A percentile compares a stretch with the other conserved stretches of the same genome.
phyloP scores from a whole-genome alignment of 2,113 vertebrate species.

The Picathartes gymnocephalus region DNA sequence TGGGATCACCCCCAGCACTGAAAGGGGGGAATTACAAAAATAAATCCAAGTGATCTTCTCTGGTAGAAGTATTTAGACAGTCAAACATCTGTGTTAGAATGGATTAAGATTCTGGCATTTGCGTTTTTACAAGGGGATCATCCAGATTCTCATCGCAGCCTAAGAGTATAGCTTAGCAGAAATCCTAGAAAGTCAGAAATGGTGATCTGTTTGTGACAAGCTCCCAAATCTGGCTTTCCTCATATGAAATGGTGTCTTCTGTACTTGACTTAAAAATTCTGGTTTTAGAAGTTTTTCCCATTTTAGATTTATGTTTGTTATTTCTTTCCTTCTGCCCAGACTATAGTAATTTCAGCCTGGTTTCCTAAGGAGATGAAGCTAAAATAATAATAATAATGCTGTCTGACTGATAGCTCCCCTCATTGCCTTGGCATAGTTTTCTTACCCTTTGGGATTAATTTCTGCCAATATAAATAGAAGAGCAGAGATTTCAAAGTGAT shows the following conservation, averaged over 20 bases:
- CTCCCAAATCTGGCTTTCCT: not conserved
- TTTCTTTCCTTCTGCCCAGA: not conserved
- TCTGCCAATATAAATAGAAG: not conserved
- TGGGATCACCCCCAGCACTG: not conserved
- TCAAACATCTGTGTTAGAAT: not conserved
- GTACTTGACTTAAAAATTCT: not conserved
- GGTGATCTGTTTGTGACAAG: not conserved
- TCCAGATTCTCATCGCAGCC: slow-evolving; percentile 12
- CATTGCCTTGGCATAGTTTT: not conserved
- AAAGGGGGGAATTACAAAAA: not conserved
- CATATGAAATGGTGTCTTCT: not conserved
- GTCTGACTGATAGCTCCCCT: not conserved
- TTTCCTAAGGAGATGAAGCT: not conserved
- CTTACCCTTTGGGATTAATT: not conserved
- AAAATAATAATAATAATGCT: not conserved
- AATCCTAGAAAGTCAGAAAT: slow-evolving; percentile 25
- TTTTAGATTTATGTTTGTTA: not conserved
- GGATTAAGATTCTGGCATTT: not conserved
- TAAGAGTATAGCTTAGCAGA: not conserved
- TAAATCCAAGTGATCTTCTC: not conserved
- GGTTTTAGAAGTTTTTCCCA: not conserved
- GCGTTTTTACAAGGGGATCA: not conserved
- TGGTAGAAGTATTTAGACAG: not conserved
- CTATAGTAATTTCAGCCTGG: not conserved
- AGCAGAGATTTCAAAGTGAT: not conserved